Conservation (phyloP, 2,888 invertebrate species). For the Epiblema foenella region DNA sequence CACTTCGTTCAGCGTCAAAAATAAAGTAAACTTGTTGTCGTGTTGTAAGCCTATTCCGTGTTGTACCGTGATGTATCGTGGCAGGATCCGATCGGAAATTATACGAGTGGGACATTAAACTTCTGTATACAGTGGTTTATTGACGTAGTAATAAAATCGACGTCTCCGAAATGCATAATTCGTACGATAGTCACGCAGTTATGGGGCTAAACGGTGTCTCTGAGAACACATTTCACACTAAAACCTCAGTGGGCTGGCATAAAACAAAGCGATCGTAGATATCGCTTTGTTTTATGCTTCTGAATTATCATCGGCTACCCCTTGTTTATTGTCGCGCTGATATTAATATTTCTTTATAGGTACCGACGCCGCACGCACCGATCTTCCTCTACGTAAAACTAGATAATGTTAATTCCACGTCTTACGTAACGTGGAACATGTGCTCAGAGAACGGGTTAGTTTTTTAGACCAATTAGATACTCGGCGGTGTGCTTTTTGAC, state of each 20-base stretch:
- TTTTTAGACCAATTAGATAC: slow-evolving; percentile 50
- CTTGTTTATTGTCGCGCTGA: slow-evolving; percentile 76
- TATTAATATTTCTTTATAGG: slow-evolving; percentile 83
- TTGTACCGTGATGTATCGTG: slow-evolving; percentile 67
- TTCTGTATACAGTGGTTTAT: slow-evolving; percentile 80
- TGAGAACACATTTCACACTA: slow-evolving; percentile 83
- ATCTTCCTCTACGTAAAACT: slow-evolving; percentile 49
- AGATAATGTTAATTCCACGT: slow-evolving; percentile 38
- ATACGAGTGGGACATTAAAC: slow-evolving; percentile 79
- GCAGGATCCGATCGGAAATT: slow-evolving; percentile 74
- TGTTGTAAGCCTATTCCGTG: slow-evolving; percentile 64
- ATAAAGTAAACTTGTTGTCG: slow-evolving; percentile 46
- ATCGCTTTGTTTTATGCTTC: slow-evolving; percentile 81
- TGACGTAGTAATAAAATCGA: slow-evolving; percentile 83
- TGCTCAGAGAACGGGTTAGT: slow-evolving; percentile 37
- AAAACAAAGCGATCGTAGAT: slow-evolving; percentile 70
- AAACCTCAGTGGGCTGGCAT: slow-evolving; percentile 73
- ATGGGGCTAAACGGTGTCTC: slow-evolving; percentile 83
- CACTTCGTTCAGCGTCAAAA: slow-evolving; percentile 35
- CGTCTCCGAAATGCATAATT: slow-evolving; percentile 83
- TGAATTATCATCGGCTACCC: slow-evolving; percentile 78
- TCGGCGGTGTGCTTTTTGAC: slow-evolving; percentile 76
- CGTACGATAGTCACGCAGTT: slow-evolving; percentile 83
- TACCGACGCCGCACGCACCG: slow-evolving; percentile 70
- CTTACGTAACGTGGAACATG: slow-evolving; percentile 29